Base-by-base conservation (phyloP, 2,113 vertebrate genomes). In the Polyodon spathula region DNA sequence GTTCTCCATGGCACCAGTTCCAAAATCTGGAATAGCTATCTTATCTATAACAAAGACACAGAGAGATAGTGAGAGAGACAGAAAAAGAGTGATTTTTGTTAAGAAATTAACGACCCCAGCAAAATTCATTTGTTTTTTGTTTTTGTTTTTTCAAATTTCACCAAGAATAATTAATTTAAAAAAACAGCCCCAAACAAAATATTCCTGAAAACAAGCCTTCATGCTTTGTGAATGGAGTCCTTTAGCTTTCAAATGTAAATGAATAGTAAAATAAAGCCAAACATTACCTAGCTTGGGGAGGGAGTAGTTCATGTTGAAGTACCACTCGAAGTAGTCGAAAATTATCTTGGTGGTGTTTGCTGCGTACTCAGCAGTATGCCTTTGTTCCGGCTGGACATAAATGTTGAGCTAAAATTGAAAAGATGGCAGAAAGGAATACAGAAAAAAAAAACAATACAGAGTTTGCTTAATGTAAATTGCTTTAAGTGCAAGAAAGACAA, bases 1-100 rank as follows among this genome's bases (percentile, higher is more conserved):
- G 84, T 99, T 99, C 73, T 99, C 96, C 96, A 99, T 98, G 17
- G 96, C 96, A 14, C 96, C 96, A 0, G 95, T 98, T 7, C 96
- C 96, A 16, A 98, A 98, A 74, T 99, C 93, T 73, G 96, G 96
- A 73, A 99, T 99, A 65, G 96, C 96, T 40, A 99, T 98, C 84
- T 95, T 79, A 82, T 99, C 96, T 99, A 63, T 2, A 76, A 71
- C 14, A 61, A 1, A 58, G n/a, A 4, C n/a, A 16, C 48, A 51
- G 60, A 62, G 11, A 66, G 27, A 64, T 1, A 66, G 54, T n/a
- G n/a, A n/a, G 5, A 6, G 15, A 74, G 58, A 7, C 53, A 62
- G 15, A 40, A 1, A n/a, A 40, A 46, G 15, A 8, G 40, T n/a
- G n/a, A n/a, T n/a, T n/a, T n/a, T n/a, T n/a, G n/a, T n/a, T n/a